Conservation (phyloP, 2,888 invertebrate species). For the Arctia plantaginis region DNA sequence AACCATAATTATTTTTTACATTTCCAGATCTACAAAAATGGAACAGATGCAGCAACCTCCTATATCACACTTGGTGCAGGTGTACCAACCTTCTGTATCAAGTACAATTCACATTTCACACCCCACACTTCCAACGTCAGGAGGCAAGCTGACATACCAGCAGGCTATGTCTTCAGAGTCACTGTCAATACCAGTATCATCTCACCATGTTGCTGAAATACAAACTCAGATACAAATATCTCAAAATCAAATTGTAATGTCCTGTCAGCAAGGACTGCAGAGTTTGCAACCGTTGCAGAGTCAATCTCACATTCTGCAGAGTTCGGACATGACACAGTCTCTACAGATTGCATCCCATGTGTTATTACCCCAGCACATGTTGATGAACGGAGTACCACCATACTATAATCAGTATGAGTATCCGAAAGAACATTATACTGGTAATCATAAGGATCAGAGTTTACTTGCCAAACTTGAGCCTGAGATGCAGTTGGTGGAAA, state of each 20-base stretch:
- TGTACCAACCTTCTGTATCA: conserved; percentile 67
- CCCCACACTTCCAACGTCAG: conserved; percentile 65
- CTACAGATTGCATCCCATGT: conserved; percentile 76
- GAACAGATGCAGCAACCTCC: conserved; percentile 71
- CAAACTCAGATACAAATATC: conserved; percentile 67
- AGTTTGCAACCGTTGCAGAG: conserved; percentile 59
- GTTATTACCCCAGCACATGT: conserved; percentile 73
- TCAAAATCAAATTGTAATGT: conserved; percentile 76
- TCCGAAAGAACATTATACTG: conserved; percentile 59
- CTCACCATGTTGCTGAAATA: conserved; percentile 58
- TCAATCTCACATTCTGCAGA: conserved; percentile 64
- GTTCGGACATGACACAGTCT: conserved; percentile 67
- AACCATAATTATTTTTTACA: not conserved
- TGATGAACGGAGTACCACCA: conserved; percentile 69
- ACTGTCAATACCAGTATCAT: conserved; percentile 67
- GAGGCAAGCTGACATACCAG: conserved; percentile 74
- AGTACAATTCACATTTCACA: conserved; percentile 69
- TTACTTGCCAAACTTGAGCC: conserved; percentile 69
- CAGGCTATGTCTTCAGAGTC: conserved; percentile 71
- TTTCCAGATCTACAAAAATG: conserved; percentile 61
- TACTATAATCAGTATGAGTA: conserved; percentile 74
- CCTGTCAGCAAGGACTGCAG: conserved; percentile 75
- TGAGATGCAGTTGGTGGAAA: conserved; percentile 55
- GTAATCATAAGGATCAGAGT: conserved; percentile 70
- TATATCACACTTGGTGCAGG: conserved; percentile 76